phyloP scores from a whole-genome alignment of 2,888 invertebrate species.

The Eristalis intricaria region DNA sequence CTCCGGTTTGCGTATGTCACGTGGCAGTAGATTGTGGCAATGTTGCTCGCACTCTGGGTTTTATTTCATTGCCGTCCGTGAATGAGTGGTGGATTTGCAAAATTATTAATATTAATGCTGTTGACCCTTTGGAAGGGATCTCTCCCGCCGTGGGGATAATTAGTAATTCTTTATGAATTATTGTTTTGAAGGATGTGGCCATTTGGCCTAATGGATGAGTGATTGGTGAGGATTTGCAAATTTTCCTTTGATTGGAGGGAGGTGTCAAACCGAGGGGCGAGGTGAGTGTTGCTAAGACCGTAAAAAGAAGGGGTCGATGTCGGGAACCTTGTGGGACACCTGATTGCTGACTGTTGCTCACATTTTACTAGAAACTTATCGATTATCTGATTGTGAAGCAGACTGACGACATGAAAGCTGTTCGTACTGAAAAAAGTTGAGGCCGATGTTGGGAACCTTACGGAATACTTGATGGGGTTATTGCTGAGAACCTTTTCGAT shows the following conservation, averaged over 20 bases:
- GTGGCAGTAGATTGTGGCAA: background rate
- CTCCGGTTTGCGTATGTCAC: background rate
- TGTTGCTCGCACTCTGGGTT: background rate
- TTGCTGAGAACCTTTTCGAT: too few species aligned
- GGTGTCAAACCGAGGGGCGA: background rate
- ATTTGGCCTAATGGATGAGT: background rate
- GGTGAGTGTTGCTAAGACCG: background rate
- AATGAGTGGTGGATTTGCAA: conserved; percentile 17
- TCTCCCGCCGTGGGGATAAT: background rate
- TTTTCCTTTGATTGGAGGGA: background rate
- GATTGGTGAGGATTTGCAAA: background rate
- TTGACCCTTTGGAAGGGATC: conserved; percentile 12
- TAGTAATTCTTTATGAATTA: background rate
- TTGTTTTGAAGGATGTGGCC: background rate
- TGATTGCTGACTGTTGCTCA: too few species aligned
- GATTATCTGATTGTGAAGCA: too few species aligned
- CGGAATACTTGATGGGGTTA: too few species aligned
- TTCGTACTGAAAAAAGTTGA: too few species aligned
- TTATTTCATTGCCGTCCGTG: background rate
- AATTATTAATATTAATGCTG: conserved; percentile 33
- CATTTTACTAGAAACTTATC: too few species aligned
- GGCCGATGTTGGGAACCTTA: too few species aligned
- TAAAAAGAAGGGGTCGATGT: background rate
- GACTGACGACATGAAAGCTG: too few species aligned
- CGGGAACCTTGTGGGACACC: background rate